Evolutionary conservation across 2,797 vertebrate species (phyloP).

Genomic region (Spatula versicolor): DNA sequence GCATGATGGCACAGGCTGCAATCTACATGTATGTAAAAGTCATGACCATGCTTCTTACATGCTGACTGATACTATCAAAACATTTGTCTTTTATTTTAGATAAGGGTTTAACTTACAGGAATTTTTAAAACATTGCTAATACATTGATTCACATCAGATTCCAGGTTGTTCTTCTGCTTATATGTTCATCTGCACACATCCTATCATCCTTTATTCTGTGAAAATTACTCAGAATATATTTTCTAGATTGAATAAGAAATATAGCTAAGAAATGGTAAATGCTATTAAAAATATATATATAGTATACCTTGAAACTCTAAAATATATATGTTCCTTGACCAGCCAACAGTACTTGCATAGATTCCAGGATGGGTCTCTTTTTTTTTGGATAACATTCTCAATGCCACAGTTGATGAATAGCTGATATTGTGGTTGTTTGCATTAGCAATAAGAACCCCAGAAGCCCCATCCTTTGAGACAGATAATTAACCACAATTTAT

Average conservation of each 20-base stretch:
- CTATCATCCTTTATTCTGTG: neutral
- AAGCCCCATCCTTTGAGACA: neutral
- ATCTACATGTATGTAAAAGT: neutral
- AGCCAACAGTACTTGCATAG: neutral
- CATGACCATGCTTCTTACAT: neutral
- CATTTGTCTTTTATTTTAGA: neutral
- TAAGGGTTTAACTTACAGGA: neutral
- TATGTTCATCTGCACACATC: neutral
- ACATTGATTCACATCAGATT: neutral
- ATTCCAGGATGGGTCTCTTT: neutral
- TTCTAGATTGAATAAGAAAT: neutral
- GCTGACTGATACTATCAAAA: neutral
- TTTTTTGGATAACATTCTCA: neutral
- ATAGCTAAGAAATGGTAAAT: neutral
- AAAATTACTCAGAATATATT: neutral
- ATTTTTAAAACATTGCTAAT: neutral
- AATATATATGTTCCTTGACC: neutral
- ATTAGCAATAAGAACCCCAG: neutral
- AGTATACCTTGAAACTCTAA: neutral
- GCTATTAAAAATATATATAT: neutral
- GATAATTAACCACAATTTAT: slow-evolving; percentile 46
- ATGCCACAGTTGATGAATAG: neutral
- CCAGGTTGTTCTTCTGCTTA: neutral
- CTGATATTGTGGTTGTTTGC: neutral
- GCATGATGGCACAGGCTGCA: neutral